A percentile compares a stretch with the other conserved stretches of the same genome.
Evolutionary conservation across 2,888 invertebrate species (phyloP).

Genomic region (Actias luna): DNA sequence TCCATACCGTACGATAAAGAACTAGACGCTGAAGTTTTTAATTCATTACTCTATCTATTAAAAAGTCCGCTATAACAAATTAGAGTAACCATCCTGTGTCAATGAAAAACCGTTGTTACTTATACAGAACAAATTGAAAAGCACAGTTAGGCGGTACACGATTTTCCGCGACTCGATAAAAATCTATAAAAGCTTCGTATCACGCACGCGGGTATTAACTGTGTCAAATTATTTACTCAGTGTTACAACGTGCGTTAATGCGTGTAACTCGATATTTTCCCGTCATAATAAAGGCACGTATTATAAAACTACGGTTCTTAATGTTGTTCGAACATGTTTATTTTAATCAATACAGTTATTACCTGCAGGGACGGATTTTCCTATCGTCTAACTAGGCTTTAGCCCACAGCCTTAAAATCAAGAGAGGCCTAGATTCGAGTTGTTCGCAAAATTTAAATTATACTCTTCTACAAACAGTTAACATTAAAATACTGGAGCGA

Average conservation of each 20-base stretch:
- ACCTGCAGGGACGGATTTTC: no score
- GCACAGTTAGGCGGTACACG: not conserved
- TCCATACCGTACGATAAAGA: no score
- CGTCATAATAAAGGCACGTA: not conserved
- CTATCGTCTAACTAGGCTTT: no score
- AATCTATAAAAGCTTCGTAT: not conserved
- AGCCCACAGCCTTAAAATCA: no score
- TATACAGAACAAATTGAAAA: not conserved
- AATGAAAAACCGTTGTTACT: not conserved
- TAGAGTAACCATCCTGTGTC: no score
- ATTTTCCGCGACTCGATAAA: not conserved
- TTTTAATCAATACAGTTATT: constrained; percentile 22
- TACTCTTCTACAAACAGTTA: no score
- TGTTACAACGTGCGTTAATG: not conserved
- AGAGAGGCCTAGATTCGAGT: no score
- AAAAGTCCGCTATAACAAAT: no score
- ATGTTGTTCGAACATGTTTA: constrained; percentile 23
- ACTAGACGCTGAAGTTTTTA: no score
- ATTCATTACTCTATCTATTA: no score
- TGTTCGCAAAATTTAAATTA: no score
- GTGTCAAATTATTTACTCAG: constrained; percentile 7
- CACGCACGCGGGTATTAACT: not conserved
- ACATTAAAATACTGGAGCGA: no score
- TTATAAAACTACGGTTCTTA: not conserved
- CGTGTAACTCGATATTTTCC: not conserved